phyloP scores from a whole-genome alignment of 2,113 vertebrate genomes.

The Leptobrachium leishanense region DNA sequence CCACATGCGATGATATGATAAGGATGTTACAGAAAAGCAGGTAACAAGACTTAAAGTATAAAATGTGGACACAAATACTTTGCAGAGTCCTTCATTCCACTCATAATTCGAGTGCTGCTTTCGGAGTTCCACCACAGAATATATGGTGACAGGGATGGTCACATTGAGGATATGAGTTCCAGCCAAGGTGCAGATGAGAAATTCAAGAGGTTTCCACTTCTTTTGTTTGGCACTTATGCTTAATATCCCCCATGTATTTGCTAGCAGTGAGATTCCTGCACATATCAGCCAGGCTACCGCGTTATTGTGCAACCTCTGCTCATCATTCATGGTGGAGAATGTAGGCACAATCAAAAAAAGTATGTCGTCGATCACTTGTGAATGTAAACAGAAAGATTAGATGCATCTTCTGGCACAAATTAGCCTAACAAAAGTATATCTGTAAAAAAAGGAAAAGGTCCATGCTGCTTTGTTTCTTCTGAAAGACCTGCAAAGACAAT shows the following conservation, averaged over 20 bases:
- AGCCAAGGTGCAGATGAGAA: slow-evolving; percentile 85
- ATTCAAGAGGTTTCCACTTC: slow-evolving; percentile 91
- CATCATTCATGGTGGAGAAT: slow-evolving; percentile 82
- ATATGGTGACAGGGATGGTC: slow-evolving; percentile 86
- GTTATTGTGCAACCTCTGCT: slow-evolving; percentile 77
- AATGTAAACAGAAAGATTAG: slow-evolving; percentile 55
- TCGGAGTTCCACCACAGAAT: slow-evolving; percentile 83
- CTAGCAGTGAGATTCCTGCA: slow-evolving; percentile 83
- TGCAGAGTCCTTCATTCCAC: slow-evolving; percentile 93
- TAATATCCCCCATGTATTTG: slow-evolving; percentile 90
- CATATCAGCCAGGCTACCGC: slow-evolving; percentile 90
- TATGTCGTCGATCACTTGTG: slow-evolving; percentile 56
- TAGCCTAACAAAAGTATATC: slow-evolving; percentile 34
- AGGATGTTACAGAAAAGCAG: slow-evolving; percentile 90
- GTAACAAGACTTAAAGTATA: slow-evolving; percentile 91
- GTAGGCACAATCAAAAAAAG: slow-evolving; percentile 39
- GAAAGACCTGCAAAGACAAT: slow-evolving; percentile 22
- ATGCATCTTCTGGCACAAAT: slow-evolving; percentile 63
- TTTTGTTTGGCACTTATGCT: slow-evolving; percentile 91
- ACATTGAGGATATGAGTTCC: slow-evolving; percentile 92
- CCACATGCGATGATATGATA: slow-evolving; percentile 96
- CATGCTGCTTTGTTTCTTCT: neutral
- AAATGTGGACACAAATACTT: slow-evolving; percentile 92
- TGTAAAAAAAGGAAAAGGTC: neutral
- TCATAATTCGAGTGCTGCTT: slow-evolving; percentile 80